Evolutionary conservation across 1,140 invertebrate genomes (phyloP).

Genomic region (Zeugodacus cucurbitae): DNA sequence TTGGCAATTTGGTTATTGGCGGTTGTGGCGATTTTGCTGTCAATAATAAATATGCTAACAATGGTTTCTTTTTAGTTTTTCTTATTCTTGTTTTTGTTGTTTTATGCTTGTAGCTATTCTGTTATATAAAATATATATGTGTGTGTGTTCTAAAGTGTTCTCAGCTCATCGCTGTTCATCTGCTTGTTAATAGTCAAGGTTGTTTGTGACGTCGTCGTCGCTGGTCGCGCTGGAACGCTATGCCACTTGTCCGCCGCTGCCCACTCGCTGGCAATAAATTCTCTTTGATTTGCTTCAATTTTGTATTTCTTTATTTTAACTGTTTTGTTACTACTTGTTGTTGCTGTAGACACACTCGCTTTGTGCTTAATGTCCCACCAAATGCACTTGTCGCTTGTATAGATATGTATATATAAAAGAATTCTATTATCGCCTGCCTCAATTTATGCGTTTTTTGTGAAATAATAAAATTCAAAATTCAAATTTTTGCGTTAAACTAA

Average conservation of each 20-base stretch:
- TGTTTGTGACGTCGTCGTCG: constrained; percentile 57
- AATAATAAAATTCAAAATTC: neutral
- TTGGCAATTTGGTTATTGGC: constrained; percentile 1
- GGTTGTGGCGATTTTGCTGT: neutral
- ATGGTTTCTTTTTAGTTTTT: neutral
- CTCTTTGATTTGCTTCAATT: neutral
- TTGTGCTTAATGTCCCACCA: neutral
- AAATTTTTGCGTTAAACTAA: neutral
- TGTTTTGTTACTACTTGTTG: neutral
- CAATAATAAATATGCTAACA: constrained; percentile 28
- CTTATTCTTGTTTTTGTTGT: neutral
- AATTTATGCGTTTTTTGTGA: neutral
- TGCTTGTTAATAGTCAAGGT: constrained; percentile 51
- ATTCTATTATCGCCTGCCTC: neutral
- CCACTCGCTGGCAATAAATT: neutral
- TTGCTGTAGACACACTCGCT: neutral
- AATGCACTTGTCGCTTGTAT: neutral
- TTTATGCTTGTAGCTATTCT: neutral
- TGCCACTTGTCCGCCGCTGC: neutral
- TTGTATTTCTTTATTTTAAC: neutral
- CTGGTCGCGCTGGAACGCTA: neutral
- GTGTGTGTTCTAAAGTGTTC: neutral
- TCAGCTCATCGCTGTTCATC: neutral
- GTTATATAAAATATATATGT: neutral
- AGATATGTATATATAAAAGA: too few species aligned